These are phyloP conservation scores for Rousettus leschenaultii DNA, from an alignment of 2,113 vertebrate species.

Conservation along the genomic window DNA sequence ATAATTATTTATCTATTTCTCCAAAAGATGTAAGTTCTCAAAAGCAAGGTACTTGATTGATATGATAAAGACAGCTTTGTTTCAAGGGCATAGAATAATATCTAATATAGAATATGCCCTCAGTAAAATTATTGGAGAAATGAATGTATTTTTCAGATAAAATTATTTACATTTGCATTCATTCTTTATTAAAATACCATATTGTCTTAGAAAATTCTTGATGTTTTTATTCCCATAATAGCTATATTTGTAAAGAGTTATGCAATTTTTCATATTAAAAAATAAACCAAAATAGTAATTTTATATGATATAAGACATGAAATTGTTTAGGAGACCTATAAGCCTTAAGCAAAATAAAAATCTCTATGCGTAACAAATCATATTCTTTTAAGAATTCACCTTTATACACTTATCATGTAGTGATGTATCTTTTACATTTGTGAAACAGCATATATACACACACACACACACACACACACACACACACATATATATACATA, in stretches of 20 bases:
- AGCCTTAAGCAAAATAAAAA: neutral
- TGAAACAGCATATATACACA: neutral
- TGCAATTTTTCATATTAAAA: neutral
- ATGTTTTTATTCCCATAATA: neutral
- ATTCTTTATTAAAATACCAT: neutral
- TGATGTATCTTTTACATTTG: neutral
- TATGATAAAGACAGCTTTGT: neutral
- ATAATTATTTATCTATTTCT: neutral
- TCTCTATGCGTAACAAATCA: neutral
- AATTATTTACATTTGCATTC: neutral
- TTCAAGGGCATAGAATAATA: neutral
- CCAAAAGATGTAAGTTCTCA: neutral
- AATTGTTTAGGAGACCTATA: neutral
- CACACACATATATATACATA: too few relatives aligned
- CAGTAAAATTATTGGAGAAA: neutral
- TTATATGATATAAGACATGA: neutral
- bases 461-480: too few relatives aligned
- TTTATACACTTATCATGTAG: neutral
- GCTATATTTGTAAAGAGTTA: neutral
- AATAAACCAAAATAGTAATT: neutral
- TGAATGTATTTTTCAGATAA: neutral
- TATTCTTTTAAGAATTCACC: neutral
- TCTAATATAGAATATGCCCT: neutral
- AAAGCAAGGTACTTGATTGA: neutral
- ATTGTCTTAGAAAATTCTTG: neutral